Percentiles rank a stretch among this genome's conserved stretches.
Evolutionary conservation across 2,797 vertebrate genomes (phyloP).

Genomic region (Anolis apletophallus): DNA sequence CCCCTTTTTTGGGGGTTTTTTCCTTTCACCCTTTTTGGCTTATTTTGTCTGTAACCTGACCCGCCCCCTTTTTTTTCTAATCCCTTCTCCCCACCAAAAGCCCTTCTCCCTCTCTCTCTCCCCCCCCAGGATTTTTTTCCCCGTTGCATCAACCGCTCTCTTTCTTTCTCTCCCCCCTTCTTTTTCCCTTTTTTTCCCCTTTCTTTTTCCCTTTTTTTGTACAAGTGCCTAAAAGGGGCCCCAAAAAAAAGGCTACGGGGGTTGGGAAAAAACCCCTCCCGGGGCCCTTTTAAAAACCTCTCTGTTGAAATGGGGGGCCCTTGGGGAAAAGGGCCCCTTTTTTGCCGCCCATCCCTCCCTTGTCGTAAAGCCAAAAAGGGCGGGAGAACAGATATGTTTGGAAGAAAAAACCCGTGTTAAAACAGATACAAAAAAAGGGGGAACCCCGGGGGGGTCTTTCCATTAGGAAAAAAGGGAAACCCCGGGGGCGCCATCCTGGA

Average conservation of each 20-base stretch:
- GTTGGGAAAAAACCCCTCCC: slow-evolving; percentile 56
- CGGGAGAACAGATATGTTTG: too few species aligned
- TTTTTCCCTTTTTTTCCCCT: slow-evolving; percentile 56
- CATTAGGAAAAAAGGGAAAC: too few species aligned
- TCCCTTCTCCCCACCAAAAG: slow-evolving; percentile 67
- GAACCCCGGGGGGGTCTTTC: too few species aligned
- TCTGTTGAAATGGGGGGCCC: neutral
- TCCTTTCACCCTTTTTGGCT: slow-evolving; percentile 76
- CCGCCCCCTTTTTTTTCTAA: slow-evolving; percentile 65
- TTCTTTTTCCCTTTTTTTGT: slow-evolving; percentile 72
- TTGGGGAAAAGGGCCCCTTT: neutral
- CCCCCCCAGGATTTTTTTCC: slow-evolving; percentile 58
- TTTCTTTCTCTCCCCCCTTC: slow-evolving; percentile 3
- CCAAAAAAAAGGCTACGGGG: slow-evolving; percentile 75
- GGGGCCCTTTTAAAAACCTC: slow-evolving; percentile 57
- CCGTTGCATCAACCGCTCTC: slow-evolving; percentile 61
- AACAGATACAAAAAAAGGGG: neutral
- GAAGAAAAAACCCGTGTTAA: slow-evolving; percentile 35
- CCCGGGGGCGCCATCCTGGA: too few species aligned
- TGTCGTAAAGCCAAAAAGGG: neutral
- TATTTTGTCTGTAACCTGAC: slow-evolving; percentile 75
- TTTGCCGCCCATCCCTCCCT: too few species aligned
- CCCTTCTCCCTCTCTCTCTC: too few species aligned
- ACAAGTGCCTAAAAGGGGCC: slow-evolving; percentile 70
- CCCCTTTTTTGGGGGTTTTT: slow-evolving; percentile 75